phyloP scores from a whole-genome alignment of 2,113 vertebrate species.

The Bos indicus region DNA sequence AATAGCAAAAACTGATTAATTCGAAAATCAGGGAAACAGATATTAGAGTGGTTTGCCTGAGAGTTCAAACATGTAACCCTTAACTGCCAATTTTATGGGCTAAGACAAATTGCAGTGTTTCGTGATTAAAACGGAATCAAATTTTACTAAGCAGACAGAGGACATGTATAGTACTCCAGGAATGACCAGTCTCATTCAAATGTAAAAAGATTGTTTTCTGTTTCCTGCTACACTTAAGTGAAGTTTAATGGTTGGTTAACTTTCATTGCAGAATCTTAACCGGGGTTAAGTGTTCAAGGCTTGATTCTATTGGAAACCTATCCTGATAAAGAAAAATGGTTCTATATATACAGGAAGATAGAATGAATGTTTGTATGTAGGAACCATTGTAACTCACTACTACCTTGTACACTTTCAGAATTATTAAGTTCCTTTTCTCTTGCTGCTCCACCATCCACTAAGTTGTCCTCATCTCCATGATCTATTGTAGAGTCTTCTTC shows the following conservation, averaged over 20 bases:
- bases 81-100: not conserved
- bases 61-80: not conserved
- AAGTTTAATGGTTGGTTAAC: not conserved
- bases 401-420: not conserved
- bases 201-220: not conserved
- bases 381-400: not conserved
- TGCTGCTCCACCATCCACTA: not conserved
- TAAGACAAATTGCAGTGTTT: slow-evolving; percentile 29
- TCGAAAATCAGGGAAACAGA: not conserved
- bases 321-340: not conserved
- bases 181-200: not conserved
- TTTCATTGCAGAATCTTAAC: not conserved
- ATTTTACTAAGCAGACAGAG: slow-evolving; percentile 11
- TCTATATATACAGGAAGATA: not conserved
- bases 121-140: not conserved
- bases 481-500: not conserved
- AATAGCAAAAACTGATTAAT: slow-evolving; percentile 14
- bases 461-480: not conserved
- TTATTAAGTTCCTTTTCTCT: not conserved
- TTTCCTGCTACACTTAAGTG: not conserved
- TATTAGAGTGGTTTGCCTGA: slow-evolving; percentile 5
- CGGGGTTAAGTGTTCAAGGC: not conserved
- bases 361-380: not conserved
- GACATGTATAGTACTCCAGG: not conserved
- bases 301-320: not conserved